phyloP scores from a whole-genome alignment of 2,888 invertebrate genomes.

The Orthonychiurus folsomi region DNA sequence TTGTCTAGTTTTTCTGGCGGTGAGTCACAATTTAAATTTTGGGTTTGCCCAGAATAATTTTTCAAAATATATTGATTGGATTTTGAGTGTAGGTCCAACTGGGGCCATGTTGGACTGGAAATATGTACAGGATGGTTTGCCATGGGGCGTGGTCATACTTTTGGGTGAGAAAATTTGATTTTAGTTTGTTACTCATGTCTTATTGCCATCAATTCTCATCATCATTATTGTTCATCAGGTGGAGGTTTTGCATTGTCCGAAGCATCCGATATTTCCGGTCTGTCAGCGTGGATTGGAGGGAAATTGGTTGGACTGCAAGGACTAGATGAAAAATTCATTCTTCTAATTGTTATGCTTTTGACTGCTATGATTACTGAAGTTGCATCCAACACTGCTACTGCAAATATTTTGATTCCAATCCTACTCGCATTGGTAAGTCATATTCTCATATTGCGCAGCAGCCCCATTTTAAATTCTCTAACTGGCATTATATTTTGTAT shows the following conservation, averaged over 20 bases:
- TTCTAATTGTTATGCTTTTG: conserved; percentile 65
- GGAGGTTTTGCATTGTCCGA: conserved; percentile 87
- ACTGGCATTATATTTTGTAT: not conserved
- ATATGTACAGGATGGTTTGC: conserved; percentile 71
- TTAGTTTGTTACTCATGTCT: not conserved
- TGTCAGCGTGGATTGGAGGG: conserved; percentile 65
- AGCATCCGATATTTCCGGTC: conserved; percentile 68
- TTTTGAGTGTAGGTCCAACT: not conserved
- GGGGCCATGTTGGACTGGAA: conserved; percentile 53
- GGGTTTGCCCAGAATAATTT: no score
- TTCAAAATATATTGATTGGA: not conserved
- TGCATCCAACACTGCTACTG: conserved; percentile 82
- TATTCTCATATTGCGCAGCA: no score
- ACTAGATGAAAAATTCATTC: conserved; percentile 56
- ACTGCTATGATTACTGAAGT: conserved; percentile 78
- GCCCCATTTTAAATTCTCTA: no score
- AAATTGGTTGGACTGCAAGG: conserved; percentile 58
- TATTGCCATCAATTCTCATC: not conserved
- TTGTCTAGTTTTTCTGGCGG: conserved; percentile 60
- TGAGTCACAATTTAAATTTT: conserved; percentile 41
- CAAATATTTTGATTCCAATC: conserved; percentile 80
- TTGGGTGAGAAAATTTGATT: conserved; percentile 43
- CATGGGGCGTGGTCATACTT: conserved; percentile 56
- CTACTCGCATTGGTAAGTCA: conserved; percentile 62
- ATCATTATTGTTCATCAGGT: conserved; percentile 45